Percentiles rank a stretch among this genome's conserved stretches.
phyloP scores from a whole-genome alignment of 2,888 invertebrate species.

The Morpho deidamia region DNA sequence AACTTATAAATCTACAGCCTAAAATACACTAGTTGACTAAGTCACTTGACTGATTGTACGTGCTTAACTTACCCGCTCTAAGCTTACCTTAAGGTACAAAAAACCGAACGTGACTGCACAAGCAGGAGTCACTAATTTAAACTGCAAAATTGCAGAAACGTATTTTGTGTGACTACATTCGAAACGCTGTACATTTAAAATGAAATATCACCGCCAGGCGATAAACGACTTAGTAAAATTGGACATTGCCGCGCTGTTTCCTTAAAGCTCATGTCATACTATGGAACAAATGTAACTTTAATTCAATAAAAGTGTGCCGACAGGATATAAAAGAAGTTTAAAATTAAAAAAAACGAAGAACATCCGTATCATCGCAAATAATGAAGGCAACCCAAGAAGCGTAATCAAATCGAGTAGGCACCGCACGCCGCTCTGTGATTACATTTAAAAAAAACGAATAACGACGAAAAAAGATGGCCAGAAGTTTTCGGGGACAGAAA shows the following conservation, averaged over 20 bases:
- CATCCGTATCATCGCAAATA: constrained; percentile 70
- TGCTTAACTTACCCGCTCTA: constrained; percentile 21
- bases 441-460: constrained; percentile 44
- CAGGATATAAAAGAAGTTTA: constrained; percentile 27
- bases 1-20: neutral
- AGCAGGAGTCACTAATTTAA: constrained; percentile 50
- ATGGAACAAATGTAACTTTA: constrained; percentile 13
- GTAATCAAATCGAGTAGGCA: constrained; percentile 43
- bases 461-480: constrained; percentile 30
- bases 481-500: constrained; percentile 45
- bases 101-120: constrained; percentile 55
- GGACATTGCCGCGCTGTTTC: constrained; percentile 11
- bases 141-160: constrained; percentile 36
- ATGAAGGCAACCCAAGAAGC: constrained; percentile 52
- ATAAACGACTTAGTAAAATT: constrained; percentile 21
- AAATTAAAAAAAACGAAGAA: constrained; percentile 49
- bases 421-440: constrained; percentile 58
- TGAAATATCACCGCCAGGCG: constrained; percentile 22
- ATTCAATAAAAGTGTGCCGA: constrained; percentile 17
- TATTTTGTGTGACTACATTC: constrained; percentile 32
- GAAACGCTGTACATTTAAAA: constrained; percentile 28
- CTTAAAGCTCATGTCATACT: constrained; percentile 17
- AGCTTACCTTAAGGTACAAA: constrained; percentile 22
- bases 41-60: constrained; percentile 22
- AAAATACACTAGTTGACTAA: constrained; percentile 15